phyloP scores from a whole-genome alignment of 2,113 vertebrate genomes.

The Circaetus gallicus region DNA sequence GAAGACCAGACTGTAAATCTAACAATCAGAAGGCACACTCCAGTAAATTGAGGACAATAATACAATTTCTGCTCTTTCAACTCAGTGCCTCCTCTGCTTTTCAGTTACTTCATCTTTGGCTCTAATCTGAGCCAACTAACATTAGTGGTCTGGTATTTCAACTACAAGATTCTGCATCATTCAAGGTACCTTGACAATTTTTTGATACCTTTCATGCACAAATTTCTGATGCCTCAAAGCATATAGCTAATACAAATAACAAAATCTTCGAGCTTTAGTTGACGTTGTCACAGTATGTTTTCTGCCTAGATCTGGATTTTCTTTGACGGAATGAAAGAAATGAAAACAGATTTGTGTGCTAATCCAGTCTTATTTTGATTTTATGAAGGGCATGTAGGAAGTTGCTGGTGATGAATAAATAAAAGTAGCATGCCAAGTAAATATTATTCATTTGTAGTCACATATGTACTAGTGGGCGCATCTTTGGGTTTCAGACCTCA shows the following conservation, averaged over 20 bases:
- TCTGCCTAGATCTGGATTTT: neutral
- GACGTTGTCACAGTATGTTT: neutral
- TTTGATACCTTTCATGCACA: neutral
- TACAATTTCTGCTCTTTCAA: neutral
- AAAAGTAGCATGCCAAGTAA: conserved; percentile 16
- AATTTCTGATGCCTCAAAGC: neutral
- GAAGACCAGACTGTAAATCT: neutral
- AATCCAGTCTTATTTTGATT: conserved; percentile 18
- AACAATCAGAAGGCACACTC: neutral
- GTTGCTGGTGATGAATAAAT: neutral
- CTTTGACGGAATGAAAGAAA: neutral
- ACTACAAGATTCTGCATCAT: neutral
- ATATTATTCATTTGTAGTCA: conserved; percentile 26
- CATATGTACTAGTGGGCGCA: neutral
- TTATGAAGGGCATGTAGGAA: neutral
- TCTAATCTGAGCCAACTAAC: neutral
- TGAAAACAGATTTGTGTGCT: neutral
- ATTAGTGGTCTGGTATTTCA: neutral
- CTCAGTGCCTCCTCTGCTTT: neutral
- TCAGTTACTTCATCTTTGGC: neutral
- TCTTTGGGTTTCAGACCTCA: neutral
- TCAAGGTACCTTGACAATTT: neutral
- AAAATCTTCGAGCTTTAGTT: neutral
- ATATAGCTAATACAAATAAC: neutral
- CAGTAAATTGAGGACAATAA: neutral